Conservation (phyloP, 1,140 invertebrate genomes). For the Orussus abietinus region DNA sequence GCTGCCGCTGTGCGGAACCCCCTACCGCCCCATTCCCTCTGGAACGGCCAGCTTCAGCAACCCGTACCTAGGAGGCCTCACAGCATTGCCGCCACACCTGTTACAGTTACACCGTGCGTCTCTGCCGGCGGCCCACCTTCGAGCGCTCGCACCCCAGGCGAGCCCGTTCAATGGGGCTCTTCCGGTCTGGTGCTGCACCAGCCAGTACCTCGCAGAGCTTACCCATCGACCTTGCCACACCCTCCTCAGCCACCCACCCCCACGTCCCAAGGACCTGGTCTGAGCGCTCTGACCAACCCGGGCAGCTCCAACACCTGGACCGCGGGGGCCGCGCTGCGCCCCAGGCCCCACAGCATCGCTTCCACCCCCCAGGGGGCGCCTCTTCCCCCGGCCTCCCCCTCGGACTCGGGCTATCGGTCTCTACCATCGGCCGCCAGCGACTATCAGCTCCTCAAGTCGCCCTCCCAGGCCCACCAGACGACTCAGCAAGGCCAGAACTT, state of each 20-base stretch:
- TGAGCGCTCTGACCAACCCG: slow-evolving; percentile 31
- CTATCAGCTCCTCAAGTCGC: slow-evolving; percentile 58
- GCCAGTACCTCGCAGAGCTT: slow-evolving; percentile 41
- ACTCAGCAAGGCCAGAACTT: slow-evolving; percentile 21
- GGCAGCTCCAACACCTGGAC: slow-evolving; percentile 47
- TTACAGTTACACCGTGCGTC: slow-evolving; percentile 25
- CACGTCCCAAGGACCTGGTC: slow-evolving; percentile 33
- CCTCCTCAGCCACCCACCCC: slow-evolving; percentile 51
- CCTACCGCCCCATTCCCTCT: slow-evolving; percentile 44
- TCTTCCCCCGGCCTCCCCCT: slow-evolving; percentile 44
- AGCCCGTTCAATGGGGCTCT: slow-evolving; percentile 40
- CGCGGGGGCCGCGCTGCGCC: slow-evolving; percentile 27
- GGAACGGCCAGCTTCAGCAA: slow-evolving; percentile 47
- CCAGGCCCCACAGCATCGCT: slow-evolving; percentile 47
- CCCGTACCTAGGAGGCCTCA: slow-evolving; percentile 42
- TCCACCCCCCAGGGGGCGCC: slow-evolving; percentile 31
- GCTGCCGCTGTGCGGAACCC: slow-evolving; percentile 29
- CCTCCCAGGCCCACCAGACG: slow-evolving; percentile 33
- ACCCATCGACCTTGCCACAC: slow-evolving; percentile 49
- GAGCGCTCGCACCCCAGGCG: slow-evolving; percentile 35
- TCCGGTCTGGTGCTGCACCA: slow-evolving; percentile 45
- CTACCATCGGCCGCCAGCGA: slow-evolving; percentile 59
- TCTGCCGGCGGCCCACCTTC: slow-evolving; percentile 41
- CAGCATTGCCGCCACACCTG: slow-evolving; percentile 49
- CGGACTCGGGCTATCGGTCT: slow-evolving; percentile 56